These are phyloP conservation scores for Mesocricetus auratus DNA, from an alignment of 2,113 vertebrate species.

Conservation along the genomic window DNA sequence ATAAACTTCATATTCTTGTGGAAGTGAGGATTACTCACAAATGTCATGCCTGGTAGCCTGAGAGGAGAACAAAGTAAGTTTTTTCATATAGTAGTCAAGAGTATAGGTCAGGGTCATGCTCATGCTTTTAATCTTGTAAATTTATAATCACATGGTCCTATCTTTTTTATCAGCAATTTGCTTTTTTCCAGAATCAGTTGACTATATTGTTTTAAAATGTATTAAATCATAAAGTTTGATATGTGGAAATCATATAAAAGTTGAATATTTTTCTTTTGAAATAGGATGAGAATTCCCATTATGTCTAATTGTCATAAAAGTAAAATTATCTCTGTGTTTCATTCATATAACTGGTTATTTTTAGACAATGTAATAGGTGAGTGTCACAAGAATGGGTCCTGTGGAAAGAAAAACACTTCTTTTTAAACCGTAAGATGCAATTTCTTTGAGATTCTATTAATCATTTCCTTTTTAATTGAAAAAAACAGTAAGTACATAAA, in stretches of 20 bases:
- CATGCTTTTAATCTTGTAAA: constrained; percentile 8
- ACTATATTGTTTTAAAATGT: not conserved
- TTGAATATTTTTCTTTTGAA: constrained; percentile 6
- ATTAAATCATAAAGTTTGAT: not conserved
- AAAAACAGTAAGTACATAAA: constrained; percentile 70
- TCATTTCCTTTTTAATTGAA: constrained; percentile 74
- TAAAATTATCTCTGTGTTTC: not conserved
- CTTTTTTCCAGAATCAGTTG: constrained; percentile 26
- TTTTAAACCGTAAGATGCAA: constrained; percentile 44
- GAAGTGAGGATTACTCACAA: not conserved
- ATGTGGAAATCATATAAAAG: not conserved
- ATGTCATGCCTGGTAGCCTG: not conserved
- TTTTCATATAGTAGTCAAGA: not conserved
- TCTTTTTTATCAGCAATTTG: not conserved
- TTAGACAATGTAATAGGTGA: constrained; percentile 13
- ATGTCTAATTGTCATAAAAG: constrained; percentile 10
- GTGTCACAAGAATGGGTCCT: constrained; percentile 1
- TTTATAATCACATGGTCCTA: not conserved
- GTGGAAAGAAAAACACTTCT: constrained; percentile 51
- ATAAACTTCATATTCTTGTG: constrained; percentile 44
- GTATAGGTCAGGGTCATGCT: not conserved
- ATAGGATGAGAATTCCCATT: not conserved
- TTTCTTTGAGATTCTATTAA: constrained; percentile 69
- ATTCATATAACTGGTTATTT: constrained; percentile 18
- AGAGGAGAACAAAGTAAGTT: not conserved